A percentile compares a stretch with the other conserved stretches of the same genome.
These are phyloP conservation scores for Microctenopoma lineatum DNA, from an alignment of 2,797 vertebrate genomes.

Conservation along the genomic window DNA sequence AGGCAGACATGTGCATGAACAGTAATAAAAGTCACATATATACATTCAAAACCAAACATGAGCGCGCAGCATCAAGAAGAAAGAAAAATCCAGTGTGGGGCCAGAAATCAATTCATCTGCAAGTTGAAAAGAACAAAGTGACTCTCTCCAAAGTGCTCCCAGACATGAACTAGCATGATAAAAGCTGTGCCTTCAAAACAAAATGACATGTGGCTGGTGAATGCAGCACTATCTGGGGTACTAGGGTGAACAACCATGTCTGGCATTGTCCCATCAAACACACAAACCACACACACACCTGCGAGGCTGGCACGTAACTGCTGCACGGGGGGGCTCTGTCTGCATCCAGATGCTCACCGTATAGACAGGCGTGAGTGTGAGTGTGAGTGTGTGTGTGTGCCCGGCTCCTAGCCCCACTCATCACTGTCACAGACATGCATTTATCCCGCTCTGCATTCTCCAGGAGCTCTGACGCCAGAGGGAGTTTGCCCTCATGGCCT, in stretches of 20 bases:
- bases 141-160: constrained; percentile 33
- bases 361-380: constrained; percentile 3
- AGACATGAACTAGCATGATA: constrained; percentile 31
- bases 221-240: constrained; percentile 64
- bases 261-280: constrained; percentile 59
- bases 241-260: constrained; percentile 58
- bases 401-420: constrained; percentile 67
- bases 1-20: constrained; percentile 3
- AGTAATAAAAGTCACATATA: constrained; percentile 27
- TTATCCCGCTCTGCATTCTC: constrained; percentile 81
- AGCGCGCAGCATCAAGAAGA: constrained; percentile 31
- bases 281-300: constrained; percentile 56
- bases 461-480: constrained; percentile 72
- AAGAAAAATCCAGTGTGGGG: constrained; percentile 15
- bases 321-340: constrained; percentile 47
- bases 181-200: constrained; percentile 36
- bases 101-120: constrained; percentile 44
- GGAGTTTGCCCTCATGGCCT: constrained; percentile 59
- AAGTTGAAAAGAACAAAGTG: constrained; percentile 45
- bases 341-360: constrained; percentile 63
- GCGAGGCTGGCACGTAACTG: constrained; percentile 54
- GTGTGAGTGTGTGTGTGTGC: constrained; percentile 1
- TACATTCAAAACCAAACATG: constrained; percentile 11
- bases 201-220: constrained; percentile 43
- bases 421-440: constrained; percentile 77